Evolutionary conservation across 1,140 invertebrate genomes (phyloP).

Genomic region (Cyclina sinensis): DNA sequence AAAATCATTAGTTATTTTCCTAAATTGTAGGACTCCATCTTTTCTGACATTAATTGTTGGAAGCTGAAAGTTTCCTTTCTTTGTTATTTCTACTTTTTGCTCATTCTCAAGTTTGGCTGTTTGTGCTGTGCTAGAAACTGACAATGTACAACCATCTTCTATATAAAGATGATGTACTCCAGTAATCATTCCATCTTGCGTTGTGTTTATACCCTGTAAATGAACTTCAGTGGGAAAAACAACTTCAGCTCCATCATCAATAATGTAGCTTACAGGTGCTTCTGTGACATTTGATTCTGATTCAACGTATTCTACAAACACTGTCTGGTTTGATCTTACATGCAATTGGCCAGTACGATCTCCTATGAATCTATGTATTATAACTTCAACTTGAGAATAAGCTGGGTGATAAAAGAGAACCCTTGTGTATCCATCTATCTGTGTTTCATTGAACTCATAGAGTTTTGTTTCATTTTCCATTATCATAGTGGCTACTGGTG

Average conservation of each 20-base stretch:
- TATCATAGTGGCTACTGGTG: conserved; percentile 77
- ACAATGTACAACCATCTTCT: conserved; percentile 73
- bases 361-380: conserved; percentile 76
- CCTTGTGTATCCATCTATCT: conserved; percentile 75
- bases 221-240: conserved; percentile 82
- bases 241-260: conserved; percentile 78
- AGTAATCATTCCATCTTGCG: conserved; percentile 75
- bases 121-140: conserved; percentile 74
- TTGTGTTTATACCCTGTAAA: conserved; percentile 79
- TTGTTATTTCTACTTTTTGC: conserved; percentile 70
- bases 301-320: conserved; percentile 78
- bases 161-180: conserved; percentile 81
- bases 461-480: conserved; percentile 75
- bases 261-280: conserved; percentile 80
- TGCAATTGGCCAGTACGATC: conserved; percentile 81
- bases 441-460: conserved; percentile 80
- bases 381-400: conserved; percentile 62
- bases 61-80: conserved; percentile 77
- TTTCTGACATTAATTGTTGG: conserved; percentile 77
- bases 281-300: conserved; percentile 80
- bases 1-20: conserved; percentile 71
- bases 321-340: conserved; percentile 74
- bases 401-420: conserved; percentile 76
- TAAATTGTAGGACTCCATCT: conserved; percentile 74
- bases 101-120: conserved; percentile 79